phyloP scores from a whole-genome alignment of 2,888 invertebrate genomes.

The Trichogramma dendrolimi region DNA sequence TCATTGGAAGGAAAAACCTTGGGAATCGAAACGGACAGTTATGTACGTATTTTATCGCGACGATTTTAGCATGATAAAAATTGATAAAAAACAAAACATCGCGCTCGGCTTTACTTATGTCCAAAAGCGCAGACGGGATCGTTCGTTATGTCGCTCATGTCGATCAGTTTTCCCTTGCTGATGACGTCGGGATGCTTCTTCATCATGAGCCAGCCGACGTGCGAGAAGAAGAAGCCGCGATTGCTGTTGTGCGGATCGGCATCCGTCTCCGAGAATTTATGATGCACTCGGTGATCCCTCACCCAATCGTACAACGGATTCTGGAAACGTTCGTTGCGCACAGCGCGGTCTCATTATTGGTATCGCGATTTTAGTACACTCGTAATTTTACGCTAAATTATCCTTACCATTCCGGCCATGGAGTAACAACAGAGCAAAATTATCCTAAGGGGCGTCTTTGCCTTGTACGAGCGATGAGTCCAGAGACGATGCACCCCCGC shows the following conservation, averaged over 20 bases:
- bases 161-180: constrained; percentile 68
- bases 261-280: constrained; percentile 65
- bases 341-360: not conserved
- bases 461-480: constrained; percentile 68
- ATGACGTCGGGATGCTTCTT: constrained; percentile 83
- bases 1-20: constrained; percentile 55
- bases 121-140: constrained; percentile 79
- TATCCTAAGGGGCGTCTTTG: constrained; percentile 59
- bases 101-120: constrained; percentile 56
- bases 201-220: constrained; percentile 90
- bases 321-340: constrained; percentile 47
- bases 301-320: constrained; percentile 71
- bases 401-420: constrained; percentile 63
- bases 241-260: constrained; percentile 80
- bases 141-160: constrained; percentile 71
- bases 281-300: constrained; percentile 72
- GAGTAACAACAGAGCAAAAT: constrained; percentile 62
- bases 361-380: not conserved
- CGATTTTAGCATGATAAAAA: not conserved
- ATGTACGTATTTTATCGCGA: too few relatives aligned
- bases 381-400: not conserved
- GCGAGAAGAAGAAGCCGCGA: constrained; percentile 87
- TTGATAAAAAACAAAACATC: not conserved
- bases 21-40: too few relatives aligned
- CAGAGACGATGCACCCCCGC: constrained; percentile 68